Percentiles rank a stretch among this genome's conserved stretches.
Evolutionary conservation across 2,888 invertebrate species (phyloP).

Genomic region (Tinea pellionella): DNA sequence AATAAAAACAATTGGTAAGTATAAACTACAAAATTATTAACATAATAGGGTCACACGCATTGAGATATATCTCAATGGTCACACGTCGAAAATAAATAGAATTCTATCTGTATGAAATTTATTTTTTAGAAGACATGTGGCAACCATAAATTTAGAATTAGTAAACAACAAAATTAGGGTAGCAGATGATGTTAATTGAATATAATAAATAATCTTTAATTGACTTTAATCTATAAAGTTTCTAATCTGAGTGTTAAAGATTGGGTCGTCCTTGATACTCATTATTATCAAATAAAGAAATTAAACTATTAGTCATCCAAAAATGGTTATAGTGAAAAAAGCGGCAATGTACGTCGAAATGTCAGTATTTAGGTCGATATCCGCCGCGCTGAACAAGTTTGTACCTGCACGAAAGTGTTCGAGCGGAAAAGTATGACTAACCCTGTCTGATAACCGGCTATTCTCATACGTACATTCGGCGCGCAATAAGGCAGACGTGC

Average conservation of each 20-base stretch:
- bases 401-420: background rate
- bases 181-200: too few species aligned
- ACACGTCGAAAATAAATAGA: too few species aligned
- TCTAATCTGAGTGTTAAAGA: too few species aligned
- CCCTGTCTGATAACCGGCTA: background rate
- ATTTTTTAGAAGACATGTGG: too few species aligned
- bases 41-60: background rate
- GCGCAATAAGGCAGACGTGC: background rate
- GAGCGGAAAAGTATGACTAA: background rate
- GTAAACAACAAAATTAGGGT: too few species aligned
- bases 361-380: background rate
- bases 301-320: background rate
- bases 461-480: background rate
- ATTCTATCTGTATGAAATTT: too few species aligned
- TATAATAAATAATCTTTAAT: too few species aligned
- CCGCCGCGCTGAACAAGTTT: background rate
- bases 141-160: too few species aligned
- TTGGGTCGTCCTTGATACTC: too few species aligned
- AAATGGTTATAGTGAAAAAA: background rate
- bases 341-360: background rate
- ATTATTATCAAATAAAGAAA: too few species aligned
- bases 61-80: too few species aligned
- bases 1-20: conserved; percentile 60
- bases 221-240: too few species aligned
- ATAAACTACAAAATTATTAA: background rate